Evolutionary conservation across 1,140 invertebrate genomes (phyloP).

Genomic region (Apis cerana): DNA sequence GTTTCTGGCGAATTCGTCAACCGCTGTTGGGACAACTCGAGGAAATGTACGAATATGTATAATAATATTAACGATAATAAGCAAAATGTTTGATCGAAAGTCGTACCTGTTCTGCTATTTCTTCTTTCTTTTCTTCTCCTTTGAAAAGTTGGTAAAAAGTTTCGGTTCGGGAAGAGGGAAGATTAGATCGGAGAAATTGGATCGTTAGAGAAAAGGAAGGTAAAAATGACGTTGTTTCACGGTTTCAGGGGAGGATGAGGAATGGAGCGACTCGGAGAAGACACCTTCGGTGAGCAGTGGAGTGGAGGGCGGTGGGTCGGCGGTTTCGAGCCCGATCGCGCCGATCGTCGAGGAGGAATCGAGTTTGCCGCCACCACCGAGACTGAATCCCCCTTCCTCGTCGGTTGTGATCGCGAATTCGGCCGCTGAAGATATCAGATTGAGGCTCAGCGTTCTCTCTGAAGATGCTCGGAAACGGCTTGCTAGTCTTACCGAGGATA

Average conservation of each 20-base stretch:
- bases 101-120: no score
- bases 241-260: slow-evolving; percentile 80
- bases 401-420: slow-evolving; percentile 58
- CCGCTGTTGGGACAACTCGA: slow-evolving; percentile 6
- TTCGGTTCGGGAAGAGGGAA: background rate
- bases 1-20: slow-evolving; percentile 45
- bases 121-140: no score
- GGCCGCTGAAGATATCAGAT: slow-evolving; percentile 72
- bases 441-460: slow-evolving; percentile 73
- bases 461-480: slow-evolving; percentile 77
- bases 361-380: slow-evolving; percentile 71
- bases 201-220: background rate
- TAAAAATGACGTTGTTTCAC: background rate
- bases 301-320: slow-evolving; percentile 77
- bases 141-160: background rate
- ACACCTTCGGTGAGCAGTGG: slow-evolving; percentile 80
- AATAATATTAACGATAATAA: background rate
- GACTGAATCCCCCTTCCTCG: slow-evolving; percentile 64
- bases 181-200: background rate
- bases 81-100: no score
- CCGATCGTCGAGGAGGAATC: slow-evolving; percentile 72
- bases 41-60: slow-evolving; percentile 29
- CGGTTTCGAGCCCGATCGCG: slow-evolving; percentile 76
- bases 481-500: slow-evolving; percentile 74
- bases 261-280: slow-evolving; percentile 81